Evolutionary conservation across 2,888 invertebrate genomes (phyloP).

Genomic region (Pharmacophagus antenor): DNA sequence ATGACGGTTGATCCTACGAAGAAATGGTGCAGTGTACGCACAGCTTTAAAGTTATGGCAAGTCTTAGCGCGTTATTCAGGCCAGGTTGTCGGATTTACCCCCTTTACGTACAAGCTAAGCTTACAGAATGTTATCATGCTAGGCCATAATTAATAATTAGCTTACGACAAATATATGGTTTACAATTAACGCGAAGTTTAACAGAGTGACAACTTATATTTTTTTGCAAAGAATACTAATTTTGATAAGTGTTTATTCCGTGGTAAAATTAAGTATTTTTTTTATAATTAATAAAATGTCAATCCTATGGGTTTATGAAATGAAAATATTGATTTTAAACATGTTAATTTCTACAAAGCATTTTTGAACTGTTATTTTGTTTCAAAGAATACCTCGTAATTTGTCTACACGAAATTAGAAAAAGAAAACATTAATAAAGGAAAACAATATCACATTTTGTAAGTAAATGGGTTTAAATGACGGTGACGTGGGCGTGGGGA

Average conservation of each 20-base stretch:
- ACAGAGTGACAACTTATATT: no score
- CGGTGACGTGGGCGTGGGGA: neutral
- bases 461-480: slow-evolving; percentile 1
- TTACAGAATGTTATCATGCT: neutral
- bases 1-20: neutral
- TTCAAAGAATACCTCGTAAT: neutral
- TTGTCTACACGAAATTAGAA: neutral
- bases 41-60: slow-evolving; percentile 1
- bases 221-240: no score
- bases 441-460: neutral
- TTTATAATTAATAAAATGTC: no score
- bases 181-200: no score
- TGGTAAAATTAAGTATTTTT: no score
- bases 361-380: no score
- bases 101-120: neutral
- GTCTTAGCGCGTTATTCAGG: neutral
- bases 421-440: neutral
- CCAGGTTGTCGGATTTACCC: neutral
- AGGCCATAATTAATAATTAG: no score
- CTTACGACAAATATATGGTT: no score
- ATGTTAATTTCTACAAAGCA: no score
- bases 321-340: no score
- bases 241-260: no score
- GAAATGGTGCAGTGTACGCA: neutral
- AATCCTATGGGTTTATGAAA: no score